Conservation (phyloP, 2,113 vertebrate genomes). For the Eonycteris spelaea region DNA sequence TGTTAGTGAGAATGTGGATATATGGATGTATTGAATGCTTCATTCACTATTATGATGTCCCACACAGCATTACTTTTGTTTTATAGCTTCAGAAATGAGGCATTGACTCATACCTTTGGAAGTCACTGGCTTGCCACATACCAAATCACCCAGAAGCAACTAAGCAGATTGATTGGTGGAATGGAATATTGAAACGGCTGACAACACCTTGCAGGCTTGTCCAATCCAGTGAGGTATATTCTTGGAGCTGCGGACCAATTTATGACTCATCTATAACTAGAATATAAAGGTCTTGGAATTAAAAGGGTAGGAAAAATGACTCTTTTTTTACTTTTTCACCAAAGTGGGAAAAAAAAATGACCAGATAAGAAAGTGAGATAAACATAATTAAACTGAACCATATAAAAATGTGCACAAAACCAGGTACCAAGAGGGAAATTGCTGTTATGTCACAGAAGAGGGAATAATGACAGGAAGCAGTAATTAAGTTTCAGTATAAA, state of each 20-base stretch:
- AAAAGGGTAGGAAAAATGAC: not conserved
- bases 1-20: not conserved
- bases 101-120: not conserved
- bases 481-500: conserved; percentile 1
- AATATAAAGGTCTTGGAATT: not conserved
- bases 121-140: not conserved
- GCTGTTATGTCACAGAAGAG: conserved; percentile 47
- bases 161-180: not conserved
- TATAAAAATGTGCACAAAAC: conserved; percentile 46
- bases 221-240: not conserved
- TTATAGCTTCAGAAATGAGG: not conserved
- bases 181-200: not conserved
- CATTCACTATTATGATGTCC: not conserved
- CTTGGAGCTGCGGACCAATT: not conserved
- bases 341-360: conserved; percentile 52
- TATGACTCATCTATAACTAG: not conserved
- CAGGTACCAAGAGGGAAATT: conserved; percentile 36
- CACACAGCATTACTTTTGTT: not conserved
- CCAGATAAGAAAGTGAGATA: conserved; percentile 62
- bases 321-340: not conserved
- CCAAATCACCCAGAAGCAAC: not conserved
- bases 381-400: conserved; percentile 68
- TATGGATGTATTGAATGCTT: not conserved
- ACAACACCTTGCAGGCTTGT: not conserved
- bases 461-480: conserved; percentile 6